Evolutionary conservation across 2,888 invertebrate species (phyloP).

Genomic region (Drosophila mimetica): DNA sequence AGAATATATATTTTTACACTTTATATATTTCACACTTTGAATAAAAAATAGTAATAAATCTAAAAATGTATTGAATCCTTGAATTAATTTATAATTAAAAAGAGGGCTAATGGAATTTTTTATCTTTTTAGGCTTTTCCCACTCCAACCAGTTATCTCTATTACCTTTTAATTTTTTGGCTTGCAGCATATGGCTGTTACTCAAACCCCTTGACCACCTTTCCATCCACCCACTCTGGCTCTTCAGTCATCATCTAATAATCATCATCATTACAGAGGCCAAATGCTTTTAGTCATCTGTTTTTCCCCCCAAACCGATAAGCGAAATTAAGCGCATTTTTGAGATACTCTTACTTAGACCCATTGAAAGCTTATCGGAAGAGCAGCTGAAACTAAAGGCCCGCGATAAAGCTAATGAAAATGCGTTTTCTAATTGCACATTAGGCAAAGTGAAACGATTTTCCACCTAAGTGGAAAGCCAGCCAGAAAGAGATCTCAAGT

Average conservation of each 20-base stretch:
- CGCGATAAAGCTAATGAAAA: conserved; percentile 82
- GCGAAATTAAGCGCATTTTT: conserved; percentile 63
- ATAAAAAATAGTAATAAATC: too few relatives aligned
- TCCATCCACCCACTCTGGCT: conserved; percentile 3
- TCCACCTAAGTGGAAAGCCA: conserved; percentile 61
- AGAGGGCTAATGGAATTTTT: neutral
- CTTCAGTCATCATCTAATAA: conserved; percentile 46
- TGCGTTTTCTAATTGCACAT: conserved; percentile 82
- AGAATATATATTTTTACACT: too few relatives aligned
- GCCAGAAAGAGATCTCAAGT: conserved; percentile 67
- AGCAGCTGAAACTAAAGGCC: conserved; percentile 65
- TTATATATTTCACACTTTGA: too few relatives aligned
- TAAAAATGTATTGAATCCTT: too few relatives aligned
- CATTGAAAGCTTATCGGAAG: conserved; percentile 68
- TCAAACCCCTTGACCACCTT: neutral
- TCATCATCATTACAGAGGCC: conserved; percentile 51
- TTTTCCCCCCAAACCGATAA: conserved; percentile 54
- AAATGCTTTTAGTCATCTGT: conserved; percentile 79
- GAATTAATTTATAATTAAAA: too few relatives aligned
- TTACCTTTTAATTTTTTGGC: neutral
- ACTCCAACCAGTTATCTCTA: neutral
- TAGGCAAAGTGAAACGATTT: conserved; percentile 80
- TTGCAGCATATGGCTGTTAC: conserved; percentile 16
- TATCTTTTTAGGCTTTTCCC: neutral
- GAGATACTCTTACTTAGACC: conserved; percentile 42